Evolutionary conservation across 2,888 invertebrate species (phyloP).

Genomic region (Formica aserva): DNA sequence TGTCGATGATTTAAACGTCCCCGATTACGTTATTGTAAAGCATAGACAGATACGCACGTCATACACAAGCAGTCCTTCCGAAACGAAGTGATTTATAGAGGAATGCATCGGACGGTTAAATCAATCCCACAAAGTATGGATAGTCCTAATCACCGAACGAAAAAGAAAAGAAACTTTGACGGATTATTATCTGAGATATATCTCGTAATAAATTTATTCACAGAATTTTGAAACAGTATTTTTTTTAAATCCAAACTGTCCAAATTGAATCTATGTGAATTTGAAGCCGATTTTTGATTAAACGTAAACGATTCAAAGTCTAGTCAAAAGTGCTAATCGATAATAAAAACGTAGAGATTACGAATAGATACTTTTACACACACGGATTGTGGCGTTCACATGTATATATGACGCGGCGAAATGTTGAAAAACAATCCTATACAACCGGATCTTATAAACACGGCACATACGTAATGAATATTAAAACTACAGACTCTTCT

Average conservation of each 20-base stretch:
- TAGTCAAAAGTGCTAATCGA: neutral
- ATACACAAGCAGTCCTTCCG: neutral
- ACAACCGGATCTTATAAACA: neutral
- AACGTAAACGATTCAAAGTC: neutral
- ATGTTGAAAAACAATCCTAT: neutral
- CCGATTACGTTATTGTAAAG: conserved; percentile 16
- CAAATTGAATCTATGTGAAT: neutral
- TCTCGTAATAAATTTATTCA: neutral
- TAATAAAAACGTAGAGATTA: neutral
- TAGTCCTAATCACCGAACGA: too few relatives aligned
- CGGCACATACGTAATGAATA: conserved; percentile 40
- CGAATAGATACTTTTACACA: neutral
- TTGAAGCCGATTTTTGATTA: neutral
- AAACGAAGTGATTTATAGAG: conserved; percentile 5
- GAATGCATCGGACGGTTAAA: neutral
- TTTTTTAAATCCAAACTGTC: neutral
- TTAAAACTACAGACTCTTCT: conserved; percentile 49
- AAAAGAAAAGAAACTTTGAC: neutral
- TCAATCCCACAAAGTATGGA: neutral
- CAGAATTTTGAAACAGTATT: neutral
- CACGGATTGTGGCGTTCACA: neutral
- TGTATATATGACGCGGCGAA: neutral
- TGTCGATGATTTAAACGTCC: conserved; percentile 43
- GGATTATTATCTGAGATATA: neutral
- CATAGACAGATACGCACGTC: neutral